phyloP scores from a whole-genome alignment of 2,113 vertebrate genomes.

The Onychorhynchus coronatus region DNA sequence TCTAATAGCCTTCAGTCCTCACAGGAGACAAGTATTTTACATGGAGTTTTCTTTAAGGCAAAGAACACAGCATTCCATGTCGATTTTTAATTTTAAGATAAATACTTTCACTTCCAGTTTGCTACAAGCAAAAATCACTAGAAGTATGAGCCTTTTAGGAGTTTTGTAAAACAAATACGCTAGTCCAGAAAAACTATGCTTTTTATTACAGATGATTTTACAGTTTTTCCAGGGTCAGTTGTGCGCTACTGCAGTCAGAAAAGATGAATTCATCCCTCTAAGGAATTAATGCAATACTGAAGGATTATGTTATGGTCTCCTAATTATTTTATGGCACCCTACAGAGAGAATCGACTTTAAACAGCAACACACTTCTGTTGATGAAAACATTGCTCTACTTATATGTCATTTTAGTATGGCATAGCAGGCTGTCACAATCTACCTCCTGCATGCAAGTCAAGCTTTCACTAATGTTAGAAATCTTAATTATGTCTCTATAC shows the following conservation, averaged over 20 bases:
- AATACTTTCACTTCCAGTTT: background rate
- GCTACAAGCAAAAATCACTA: background rate
- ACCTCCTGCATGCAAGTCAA: background rate
- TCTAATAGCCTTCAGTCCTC: background rate
- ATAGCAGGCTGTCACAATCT: background rate
- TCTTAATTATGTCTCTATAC: background rate
- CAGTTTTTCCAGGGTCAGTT: conserved; percentile 1
- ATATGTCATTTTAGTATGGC: background rate
- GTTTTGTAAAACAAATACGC: background rate
- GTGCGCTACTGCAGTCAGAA: background rate
- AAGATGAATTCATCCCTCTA: background rate
- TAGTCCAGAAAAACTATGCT: background rate
- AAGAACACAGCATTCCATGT: background rate
- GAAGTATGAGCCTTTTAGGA: background rate
- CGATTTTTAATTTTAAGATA: conserved; percentile 16
- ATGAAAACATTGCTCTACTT: conserved; percentile 19
- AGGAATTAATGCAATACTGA: conserved; percentile 18
- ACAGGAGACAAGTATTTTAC: background rate
- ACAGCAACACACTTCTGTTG: background rate
- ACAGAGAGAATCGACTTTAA: background rate
- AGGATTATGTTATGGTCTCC: background rate
- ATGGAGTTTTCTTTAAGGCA: background rate
- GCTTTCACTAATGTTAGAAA: background rate
- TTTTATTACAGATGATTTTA: background rate
- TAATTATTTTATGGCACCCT: conserved; percentile 44